phyloP scores from a whole-genome alignment of 2,888 invertebrate genomes.

The Rhamphomyia laevipes region DNA sequence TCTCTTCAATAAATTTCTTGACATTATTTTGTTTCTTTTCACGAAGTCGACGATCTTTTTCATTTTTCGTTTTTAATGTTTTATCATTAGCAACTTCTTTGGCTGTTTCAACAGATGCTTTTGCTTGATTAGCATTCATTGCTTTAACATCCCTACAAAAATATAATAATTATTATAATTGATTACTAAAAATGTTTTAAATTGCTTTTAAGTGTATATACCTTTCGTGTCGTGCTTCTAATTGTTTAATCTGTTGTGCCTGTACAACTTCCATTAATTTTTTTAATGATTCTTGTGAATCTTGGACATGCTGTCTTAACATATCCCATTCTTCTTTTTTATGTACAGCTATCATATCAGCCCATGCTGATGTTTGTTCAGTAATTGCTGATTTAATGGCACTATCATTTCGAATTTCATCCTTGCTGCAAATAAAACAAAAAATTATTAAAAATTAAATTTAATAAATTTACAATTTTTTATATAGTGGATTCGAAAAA shows the following conservation, averaged over 20 bases:
- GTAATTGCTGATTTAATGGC: conserved; percentile 70
- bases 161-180: too few relatives aligned
- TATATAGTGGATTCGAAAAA: neutral
- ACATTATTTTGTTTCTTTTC: conserved; percentile 97
- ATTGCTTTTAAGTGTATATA: too few relatives aligned
- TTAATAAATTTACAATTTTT: neutral
- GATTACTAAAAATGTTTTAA: too few relatives aligned
- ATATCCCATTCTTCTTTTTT: conserved; percentile 74
- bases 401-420: conserved; percentile 66
- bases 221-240: conserved; percentile 75
- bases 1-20: conserved; percentile 93
- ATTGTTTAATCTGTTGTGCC: conserved; percentile 72
- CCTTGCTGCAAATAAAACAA: conserved; percentile 54
- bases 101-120: conserved; percentile 92
- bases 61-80: conserved; percentile 90
- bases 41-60: conserved; percentile 83
- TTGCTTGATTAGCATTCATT: conserved; percentile 87
- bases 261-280: conserved; percentile 77
- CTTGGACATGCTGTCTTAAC: conserved; percentile 69
- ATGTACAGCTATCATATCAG: conserved; percentile 74
- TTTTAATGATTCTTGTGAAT: conserved; percentile 59
- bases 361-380: conserved; percentile 93
- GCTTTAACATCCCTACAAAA: conserved; percentile 80
- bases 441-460: neutral
- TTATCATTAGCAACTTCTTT: conserved; percentile 94